Evolutionary conservation across 2,888 invertebrate species (phyloP).

Genomic region (Chalcis sispes): DNA sequence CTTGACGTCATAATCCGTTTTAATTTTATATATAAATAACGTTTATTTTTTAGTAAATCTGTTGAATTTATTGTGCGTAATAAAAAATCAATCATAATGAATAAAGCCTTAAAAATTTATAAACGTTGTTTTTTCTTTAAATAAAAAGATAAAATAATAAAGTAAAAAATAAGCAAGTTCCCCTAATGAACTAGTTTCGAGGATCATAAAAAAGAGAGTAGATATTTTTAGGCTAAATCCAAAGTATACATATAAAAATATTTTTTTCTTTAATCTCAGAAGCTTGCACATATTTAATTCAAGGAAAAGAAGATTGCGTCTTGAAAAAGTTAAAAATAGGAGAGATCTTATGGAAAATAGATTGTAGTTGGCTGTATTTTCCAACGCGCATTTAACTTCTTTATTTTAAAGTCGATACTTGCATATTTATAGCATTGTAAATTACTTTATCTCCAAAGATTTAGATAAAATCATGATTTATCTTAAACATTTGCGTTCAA

Average conservation of each 20-base stretch:
- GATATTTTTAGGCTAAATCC: too few species aligned
- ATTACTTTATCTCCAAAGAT: slow-evolving; percentile 11
- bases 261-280: not conserved
- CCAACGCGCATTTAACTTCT: not conserved
- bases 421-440: not conserved
- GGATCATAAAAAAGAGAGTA: not conserved
- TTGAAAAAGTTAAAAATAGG: slow-evolving; percentile 19
- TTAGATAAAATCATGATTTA: slow-evolving; percentile 7
- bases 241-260: not conserved
- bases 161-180: too few species aligned
- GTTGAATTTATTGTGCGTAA: too few species aligned
- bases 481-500: not conserved
- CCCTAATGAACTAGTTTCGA: too few species aligned
- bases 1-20: too few species aligned
- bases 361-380: not conserved
- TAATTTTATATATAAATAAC: too few species aligned
- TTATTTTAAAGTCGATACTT: slow-evolving; percentile 5
- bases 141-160: too few species aligned
- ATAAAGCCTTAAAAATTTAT: too few species aligned
- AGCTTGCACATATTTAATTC: slow-evolving; percentile 7
- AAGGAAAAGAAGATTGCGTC: not conserved
- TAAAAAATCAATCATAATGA: too few species aligned
- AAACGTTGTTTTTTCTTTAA: too few species aligned
- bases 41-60: too few species aligned
- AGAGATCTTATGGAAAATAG: slow-evolving; percentile 6